Evolutionary conservation across 2,888 invertebrate species (phyloP).

Genomic region (Sericinus montela): DNA sequence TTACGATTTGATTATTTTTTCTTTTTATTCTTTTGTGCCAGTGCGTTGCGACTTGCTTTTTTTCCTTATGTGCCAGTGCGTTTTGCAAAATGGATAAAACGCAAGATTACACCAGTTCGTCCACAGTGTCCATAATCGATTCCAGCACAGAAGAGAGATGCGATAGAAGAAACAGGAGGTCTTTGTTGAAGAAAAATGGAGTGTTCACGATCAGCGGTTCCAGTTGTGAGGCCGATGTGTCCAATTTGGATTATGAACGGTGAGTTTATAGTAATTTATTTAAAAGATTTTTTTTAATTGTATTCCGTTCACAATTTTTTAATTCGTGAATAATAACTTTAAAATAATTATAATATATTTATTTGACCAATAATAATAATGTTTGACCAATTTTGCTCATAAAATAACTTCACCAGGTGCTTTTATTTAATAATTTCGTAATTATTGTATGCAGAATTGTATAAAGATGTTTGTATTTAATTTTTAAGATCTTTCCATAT

Average conservation of each 20-base stretch:
- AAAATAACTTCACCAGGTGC: no score
- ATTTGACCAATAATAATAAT: no score
- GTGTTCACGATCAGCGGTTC: conserved; percentile 31
- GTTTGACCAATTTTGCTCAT: no score
- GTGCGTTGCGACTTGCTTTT: no score
- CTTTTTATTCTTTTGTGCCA: no score
- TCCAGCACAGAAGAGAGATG: conserved; percentile 37
- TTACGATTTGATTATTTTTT: not conserved
- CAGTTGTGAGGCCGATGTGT: conserved; percentile 50
- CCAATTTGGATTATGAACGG: conserved; percentile 48
- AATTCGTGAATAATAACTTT: no score
- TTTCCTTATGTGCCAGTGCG: conserved; percentile 10
- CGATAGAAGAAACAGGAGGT: conserved; percentile 13
- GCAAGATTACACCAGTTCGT: conserved; percentile 36
- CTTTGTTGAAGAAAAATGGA: conserved; percentile 34
- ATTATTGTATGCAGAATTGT: no score
- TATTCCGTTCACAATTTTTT: no score
- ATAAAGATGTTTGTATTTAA: no score
- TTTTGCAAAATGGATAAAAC: conserved; percentile 34
- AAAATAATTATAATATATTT: no score
- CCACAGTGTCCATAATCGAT: conserved; percentile 45
- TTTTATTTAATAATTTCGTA: no score
- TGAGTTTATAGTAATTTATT: conserved; percentile 21
- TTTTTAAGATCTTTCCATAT: no score
- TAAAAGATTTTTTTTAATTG: not conserved